Conservation (phyloP, 2,113 vertebrate genomes). For the Vanacampus margaritifer region DNA sequence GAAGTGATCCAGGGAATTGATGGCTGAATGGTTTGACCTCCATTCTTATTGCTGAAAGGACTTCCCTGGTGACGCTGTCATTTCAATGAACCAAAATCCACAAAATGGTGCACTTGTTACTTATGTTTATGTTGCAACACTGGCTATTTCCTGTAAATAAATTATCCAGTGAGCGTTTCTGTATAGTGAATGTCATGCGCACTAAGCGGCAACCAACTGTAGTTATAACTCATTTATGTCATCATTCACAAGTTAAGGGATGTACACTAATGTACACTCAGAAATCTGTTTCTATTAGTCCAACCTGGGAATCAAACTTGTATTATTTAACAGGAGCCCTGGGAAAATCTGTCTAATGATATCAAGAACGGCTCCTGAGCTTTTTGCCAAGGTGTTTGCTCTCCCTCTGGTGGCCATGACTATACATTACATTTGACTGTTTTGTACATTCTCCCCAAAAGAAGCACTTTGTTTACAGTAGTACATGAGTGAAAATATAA, state of each 20-base stretch:
- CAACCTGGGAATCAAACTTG: neutral
- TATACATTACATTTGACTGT: slow-evolving; percentile 36
- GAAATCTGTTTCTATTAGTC: neutral
- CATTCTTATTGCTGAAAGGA: neutral
- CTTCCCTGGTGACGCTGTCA: neutral
- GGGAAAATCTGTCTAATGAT: no score
- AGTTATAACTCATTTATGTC: neutral
- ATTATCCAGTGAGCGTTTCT: neutral
- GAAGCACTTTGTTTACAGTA: neutral
- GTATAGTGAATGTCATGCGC: neutral
- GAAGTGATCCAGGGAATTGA: slow-evolving; percentile 11
- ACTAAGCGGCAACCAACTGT: neutral
- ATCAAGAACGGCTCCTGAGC: neutral
- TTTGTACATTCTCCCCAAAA: neutral
- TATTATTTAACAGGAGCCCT: neutral
- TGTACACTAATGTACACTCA: neutral
- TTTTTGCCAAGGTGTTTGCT: slow-evolving; percentile 17
- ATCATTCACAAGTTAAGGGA: neutral
- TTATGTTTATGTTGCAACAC: neutral
- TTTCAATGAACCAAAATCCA: neutral
- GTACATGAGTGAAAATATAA: neutral
- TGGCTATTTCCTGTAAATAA: neutral
- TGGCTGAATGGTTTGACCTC: slow-evolving; percentile 13
- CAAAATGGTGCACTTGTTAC: neutral
- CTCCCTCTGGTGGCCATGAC: slow-evolving; percentile 42